Conservation (phyloP, 2,888 invertebrate genomes). For the Himalopsyche kuldschensis region DNA sequence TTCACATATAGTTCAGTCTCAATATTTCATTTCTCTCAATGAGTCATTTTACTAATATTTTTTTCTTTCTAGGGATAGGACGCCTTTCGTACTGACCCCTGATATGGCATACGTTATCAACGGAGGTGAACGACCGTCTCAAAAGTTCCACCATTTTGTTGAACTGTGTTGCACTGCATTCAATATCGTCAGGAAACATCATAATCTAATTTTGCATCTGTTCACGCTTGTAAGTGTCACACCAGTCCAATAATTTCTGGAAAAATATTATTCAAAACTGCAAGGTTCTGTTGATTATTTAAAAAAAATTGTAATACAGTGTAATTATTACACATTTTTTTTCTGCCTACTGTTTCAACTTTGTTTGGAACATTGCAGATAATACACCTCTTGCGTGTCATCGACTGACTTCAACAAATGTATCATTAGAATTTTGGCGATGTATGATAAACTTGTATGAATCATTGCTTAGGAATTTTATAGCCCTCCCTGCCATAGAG, state of each 20-base stretch:
- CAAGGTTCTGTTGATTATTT: not conserved
- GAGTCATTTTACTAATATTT: not conserved
- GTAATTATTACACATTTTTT: too few relatives aligned
- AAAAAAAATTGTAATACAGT: not conserved
- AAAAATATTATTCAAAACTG: too few relatives aligned
- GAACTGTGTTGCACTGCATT: conserved; percentile 97
- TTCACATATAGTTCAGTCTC: not conserved
- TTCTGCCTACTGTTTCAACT: too few relatives aligned
- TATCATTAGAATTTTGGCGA: too few relatives aligned
- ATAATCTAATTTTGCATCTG: conserved; percentile 85
- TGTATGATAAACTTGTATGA: too few relatives aligned
- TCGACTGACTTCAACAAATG: too few relatives aligned
- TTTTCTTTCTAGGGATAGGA: conserved; percentile 77
- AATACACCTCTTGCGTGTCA: too few relatives aligned
- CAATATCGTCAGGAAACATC: conserved; percentile 89
- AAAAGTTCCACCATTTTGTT: conserved; percentile 96
- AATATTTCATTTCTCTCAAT: not conserved
- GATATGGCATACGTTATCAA: conserved; percentile 99
- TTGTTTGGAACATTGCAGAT: too few relatives aligned
- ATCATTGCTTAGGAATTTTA: too few relatives aligned
- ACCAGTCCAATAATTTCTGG: not conserved
- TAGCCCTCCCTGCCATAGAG: too few relatives aligned
- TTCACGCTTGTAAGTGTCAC: conserved; percentile 77
- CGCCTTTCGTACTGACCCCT: conserved; percentile 95
- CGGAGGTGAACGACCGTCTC: conserved; percentile 90